Evolutionary conservation across 2,113 vertebrate genomes (phyloP), one percentile per base, ranked within the genome.

Genomic region (Mustela lutreola): DNA sequence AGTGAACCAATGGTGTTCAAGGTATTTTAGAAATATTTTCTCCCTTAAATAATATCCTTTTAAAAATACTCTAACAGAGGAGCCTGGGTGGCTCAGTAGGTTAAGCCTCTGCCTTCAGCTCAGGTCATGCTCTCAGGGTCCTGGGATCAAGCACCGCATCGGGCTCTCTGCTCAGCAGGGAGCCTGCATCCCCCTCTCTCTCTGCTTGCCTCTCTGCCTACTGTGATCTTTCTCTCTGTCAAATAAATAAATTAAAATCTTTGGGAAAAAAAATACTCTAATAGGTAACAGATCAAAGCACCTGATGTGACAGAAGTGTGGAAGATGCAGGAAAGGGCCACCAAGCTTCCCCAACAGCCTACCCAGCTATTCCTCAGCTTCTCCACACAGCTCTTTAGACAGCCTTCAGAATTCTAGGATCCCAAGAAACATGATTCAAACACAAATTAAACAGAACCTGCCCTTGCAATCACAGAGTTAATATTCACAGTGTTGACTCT

Each of bases 1-100:
- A 90, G 12, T 45, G 63, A 85, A 88, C 45, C 26, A 89, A 93
- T 7, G 8, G 31, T 63, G 92, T 97, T 91, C 48, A 67, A 94
- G 79, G 36, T 48, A 53, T 21, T 95, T 96, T 70, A 58, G 3
- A 96, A 92, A 58, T 6, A 36, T 62, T 53, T n/a, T 15, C 21
- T 14, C 14, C 33, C 53, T 87, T 56, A 75, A n/a, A n/a, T 33
- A 28, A 53, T 31, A 92, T 63, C 75, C 18, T 67, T 58, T 28
- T 48, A 33, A 70, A 48, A 79, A 48, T 26, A 42, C 10, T 84
- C 45, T 53, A 53, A 53, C 50, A 53, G 53, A 15, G 53, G 15
- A 0, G 4, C 50, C 53, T 53, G 53, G 53, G 53, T 16, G 53
- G 53, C 15, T 53, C 53, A 53, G 15, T 53, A 4, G 53, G 53